These are phyloP conservation scores for Agrilus cyanescens DNA, from an alignment of 2,888 invertebrate genomes.

Conservation along the genomic window DNA sequence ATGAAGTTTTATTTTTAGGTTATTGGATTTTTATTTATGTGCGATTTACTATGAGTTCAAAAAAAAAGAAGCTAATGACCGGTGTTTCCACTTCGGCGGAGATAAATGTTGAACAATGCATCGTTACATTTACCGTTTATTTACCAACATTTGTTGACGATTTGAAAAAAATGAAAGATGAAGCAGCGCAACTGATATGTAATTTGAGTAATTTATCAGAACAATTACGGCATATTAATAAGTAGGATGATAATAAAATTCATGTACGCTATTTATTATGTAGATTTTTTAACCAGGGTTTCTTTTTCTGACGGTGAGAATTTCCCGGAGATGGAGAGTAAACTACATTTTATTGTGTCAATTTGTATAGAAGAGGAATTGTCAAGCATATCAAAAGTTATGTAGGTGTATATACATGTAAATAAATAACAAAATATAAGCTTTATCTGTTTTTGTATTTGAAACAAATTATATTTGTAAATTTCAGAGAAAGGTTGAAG, in stretches of 20 bases:
- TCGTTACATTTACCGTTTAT: slow-evolving; percentile 41
- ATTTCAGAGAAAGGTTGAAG: slow-evolving; percentile 25
- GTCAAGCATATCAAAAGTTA: slow-evolving; percentile 27
- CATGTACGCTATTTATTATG: too few species aligned
- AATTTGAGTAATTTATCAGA: slow-evolving; percentile 31
- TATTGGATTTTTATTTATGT: background rate
- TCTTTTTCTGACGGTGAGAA: slow-evolving; percentile 28
- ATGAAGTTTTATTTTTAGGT: background rate
- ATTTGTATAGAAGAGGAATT: slow-evolving; percentile 37
- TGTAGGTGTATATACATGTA: slow-evolving; percentile 19
- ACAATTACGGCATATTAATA: slow-evolving; percentile 10
- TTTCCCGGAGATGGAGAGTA: slow-evolving; percentile 36
- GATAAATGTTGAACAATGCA: slow-evolving; percentile 39
- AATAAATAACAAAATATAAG: background rate
- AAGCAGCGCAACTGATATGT: slow-evolving; percentile 39
- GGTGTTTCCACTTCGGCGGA: slow-evolving; percentile 2
- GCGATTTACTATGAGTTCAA: too few species aligned
- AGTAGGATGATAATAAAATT: slow-evolving; percentile 1
- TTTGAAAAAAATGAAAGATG: slow-evolving; percentile 39
- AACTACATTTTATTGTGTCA: slow-evolving; percentile 35
- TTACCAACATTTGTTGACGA: slow-evolving; percentile 40
- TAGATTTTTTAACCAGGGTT: too few species aligned
- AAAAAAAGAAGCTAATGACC: too few species aligned
- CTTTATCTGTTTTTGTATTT: background rate
- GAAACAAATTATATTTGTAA: slow-evolving; percentile 1